These are phyloP conservation scores for Pyralis farinalis DNA, from an alignment of 2,888 invertebrate species.

Conservation along the genomic window DNA sequence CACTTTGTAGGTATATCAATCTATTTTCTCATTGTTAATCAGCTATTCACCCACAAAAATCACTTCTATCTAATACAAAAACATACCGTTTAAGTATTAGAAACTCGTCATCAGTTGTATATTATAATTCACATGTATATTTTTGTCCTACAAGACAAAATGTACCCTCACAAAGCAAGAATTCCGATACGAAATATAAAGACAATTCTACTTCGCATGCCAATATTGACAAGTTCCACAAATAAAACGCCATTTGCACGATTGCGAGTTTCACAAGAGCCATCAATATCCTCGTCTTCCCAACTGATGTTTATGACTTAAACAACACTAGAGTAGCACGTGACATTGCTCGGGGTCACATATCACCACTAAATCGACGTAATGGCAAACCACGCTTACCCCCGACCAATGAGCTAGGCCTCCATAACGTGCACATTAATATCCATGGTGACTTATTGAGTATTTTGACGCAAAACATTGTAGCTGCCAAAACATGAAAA, in stretches of 20 bases:
- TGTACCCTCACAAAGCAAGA: too few species aligned
- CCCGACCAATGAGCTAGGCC: slow-evolving; percentile 23
- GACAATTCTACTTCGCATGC: neutral
- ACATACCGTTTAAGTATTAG: too few species aligned
- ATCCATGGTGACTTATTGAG: slow-evolving; percentile 4
- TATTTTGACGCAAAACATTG: neutral
- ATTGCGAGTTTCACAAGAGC: neutral
- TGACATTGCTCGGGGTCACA: slow-evolving; percentile 39
- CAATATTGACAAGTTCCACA: neutral
- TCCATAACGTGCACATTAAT: slow-evolving; percentile 4
- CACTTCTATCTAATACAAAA: too few species aligned
- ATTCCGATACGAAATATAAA: neutral
- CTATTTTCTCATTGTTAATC: too few species aligned
- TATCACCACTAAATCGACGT: slow-evolving; percentile 47
- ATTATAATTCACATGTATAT: too few species aligned
- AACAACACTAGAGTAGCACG: slow-evolving; percentile 26
- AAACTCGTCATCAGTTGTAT: too few species aligned
- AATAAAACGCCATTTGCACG: neutral
- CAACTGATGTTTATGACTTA: neutral
- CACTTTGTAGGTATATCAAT: too few species aligned
- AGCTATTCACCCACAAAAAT: too few species aligned
- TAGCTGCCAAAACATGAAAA: too few species aligned
- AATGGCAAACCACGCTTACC: slow-evolving; percentile 34
- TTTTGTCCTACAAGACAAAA: too few species aligned
- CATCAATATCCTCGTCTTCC: neutral